Base-by-base conservation (phyloP, 2,888 invertebrate species). In the Pharmacophagus antenor region DNA sequence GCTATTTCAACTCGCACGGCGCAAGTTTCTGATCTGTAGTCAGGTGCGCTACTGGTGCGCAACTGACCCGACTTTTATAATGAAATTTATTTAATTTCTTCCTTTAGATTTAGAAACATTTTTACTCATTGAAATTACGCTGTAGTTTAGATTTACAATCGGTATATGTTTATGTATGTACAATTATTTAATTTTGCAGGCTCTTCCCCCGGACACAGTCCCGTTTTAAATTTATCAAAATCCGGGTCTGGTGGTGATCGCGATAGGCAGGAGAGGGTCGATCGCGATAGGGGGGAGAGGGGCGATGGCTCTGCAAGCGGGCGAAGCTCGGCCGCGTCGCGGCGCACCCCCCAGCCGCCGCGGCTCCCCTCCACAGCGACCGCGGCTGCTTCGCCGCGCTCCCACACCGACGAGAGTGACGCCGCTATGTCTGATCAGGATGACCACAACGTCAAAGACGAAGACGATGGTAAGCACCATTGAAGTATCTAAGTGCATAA, bases 181-280 rank as follows among this genome's bases (percentile, higher is more conserved):
- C 2, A 20, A n/a, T 7, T 18, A 44, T 44, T 17, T 42, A 15
- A n/a, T 41, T 2, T 62, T 31, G 46, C 91, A 95, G 95, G 95
- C 70, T 97, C 97, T 63, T 96, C 97, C 66, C 95, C 95, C 74
- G 95, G 96, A 58, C 96, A 96, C 91, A 97, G 97, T 94, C 97
- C 97, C 64, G 97, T 97, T 68, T 88, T 97, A 74, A 97, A 97
- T 90, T 92, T 98, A 62, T 97, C 97, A 58, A 97, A 97, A 88
- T 96, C 96, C 60, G 96, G 96, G 56, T 95, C 94, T 87, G 76
- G 95, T 10, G 80, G 95, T 64, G 96, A 95, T 67, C 95, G 96
- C 74, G 93, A 93, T 47, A 73, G 88, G 41, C 82, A 93, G 37
- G 93, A 93, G 49, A 82, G 92, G 58, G 85, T 84, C 58, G 94